A percentile compares a stretch with the other conserved stretches of the same genome.
phyloP scores from a whole-genome alignment of 2,113 vertebrate genomes.

The Mus musculus region GRCm39 chr9:94389501-94390000 shows the following conservation, averaged over 20 bases:
- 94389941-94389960: neutral
- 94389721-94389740: neutral
- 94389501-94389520: neutral
- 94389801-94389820: slow-evolving; percentile 15
- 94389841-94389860: neutral
- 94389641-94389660: neutral
- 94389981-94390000: neutral
- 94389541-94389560: neutral
- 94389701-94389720: slow-evolving; percentile 1
- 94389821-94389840: slow-evolving; percentile 20
- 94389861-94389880: neutral
- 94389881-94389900: neutral
- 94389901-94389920: neutral
- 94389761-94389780: neutral
- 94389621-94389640: neutral
- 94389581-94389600: neutral
- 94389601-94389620: neutral
- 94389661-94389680: neutral
- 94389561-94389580: slow-evolving; percentile 44
- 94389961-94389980: neutral
- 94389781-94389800: neutral
- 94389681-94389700: neutral
- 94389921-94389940: neutral
- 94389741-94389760: slow-evolving; percentile 28
- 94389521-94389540: neutral